Evolutionary conservation across 2,113 vertebrate genomes (phyloP).

Genomic region (Neotoma lepida): DNA sequence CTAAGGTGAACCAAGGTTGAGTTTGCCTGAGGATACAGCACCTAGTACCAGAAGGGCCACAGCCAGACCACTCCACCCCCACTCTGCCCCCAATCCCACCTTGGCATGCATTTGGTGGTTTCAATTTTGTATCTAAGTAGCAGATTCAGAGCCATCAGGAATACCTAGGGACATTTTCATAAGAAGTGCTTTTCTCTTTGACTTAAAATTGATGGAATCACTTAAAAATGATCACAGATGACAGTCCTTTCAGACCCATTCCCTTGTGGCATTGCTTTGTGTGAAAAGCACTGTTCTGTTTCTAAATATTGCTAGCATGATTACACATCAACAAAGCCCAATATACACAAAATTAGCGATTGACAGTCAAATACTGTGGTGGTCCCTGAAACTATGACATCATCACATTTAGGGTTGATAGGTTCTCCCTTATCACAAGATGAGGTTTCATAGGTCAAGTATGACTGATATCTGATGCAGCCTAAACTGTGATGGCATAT

Average conservation of each 20-base stretch:
- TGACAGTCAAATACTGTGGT: neutral
- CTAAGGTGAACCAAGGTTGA: neutral
- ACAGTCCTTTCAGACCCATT: neutral
- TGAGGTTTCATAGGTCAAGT: conserved; percentile 41
- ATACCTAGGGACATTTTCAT: neutral
- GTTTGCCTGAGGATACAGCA: neutral
- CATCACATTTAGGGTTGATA: neutral
- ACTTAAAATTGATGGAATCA: conserved; percentile 21
- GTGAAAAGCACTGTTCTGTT: neutral
- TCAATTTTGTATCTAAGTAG: neutral
- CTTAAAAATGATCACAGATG: neutral
- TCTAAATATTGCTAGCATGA: neutral
- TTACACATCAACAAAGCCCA: neutral
- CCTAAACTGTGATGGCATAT: conserved; percentile 14
- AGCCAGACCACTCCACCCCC: neutral
- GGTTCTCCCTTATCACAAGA: neutral
- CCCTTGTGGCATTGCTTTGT: neutral
- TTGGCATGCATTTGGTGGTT: neutral
- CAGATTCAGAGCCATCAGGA: neutral
- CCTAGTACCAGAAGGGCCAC: rapidly evolving
- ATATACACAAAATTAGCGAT: neutral
- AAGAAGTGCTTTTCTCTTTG: neutral
- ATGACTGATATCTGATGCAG: conserved; percentile 43
- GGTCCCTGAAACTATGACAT: neutral
- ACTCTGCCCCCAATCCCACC: too few species aligned